Conservation (phyloP, 2,113 vertebrate genomes). For the Patagioenas fasciata region DNA sequence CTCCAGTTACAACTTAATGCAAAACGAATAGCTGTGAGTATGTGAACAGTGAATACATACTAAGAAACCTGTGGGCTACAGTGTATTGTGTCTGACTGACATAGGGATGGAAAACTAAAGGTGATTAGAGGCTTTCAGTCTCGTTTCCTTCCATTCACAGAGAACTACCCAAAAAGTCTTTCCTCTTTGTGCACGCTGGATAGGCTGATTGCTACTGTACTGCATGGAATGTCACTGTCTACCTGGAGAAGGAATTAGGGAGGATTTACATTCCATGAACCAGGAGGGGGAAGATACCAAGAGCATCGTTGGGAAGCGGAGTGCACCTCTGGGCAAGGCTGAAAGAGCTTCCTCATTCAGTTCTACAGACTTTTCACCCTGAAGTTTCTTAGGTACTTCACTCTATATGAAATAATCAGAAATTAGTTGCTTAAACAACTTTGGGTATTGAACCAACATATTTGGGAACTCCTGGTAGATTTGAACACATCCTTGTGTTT, state of each 20-base stretch:
- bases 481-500: not conserved
- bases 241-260: not conserved
- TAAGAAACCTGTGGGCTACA: not conserved
- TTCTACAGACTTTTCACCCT: not conserved
- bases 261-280: not conserved
- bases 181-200: not conserved
- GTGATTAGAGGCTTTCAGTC: not conserved
- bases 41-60: not conserved
- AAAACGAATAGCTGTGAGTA: not conserved
- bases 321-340: not conserved
- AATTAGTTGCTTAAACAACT: not conserved
- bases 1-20: not conserved
- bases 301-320: not conserved
- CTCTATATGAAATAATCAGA: not conserved
- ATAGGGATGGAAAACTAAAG: not conserved
- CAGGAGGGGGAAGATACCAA: not conserved
- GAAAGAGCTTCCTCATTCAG: not conserved
- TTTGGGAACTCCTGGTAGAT: not conserved
- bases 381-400: not conserved
- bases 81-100: rapidly evolving
- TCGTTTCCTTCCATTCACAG: not conserved
- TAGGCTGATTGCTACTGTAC: not conserved
- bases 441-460: not conserved
- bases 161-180: not conserved
- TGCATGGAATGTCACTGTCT: not conserved